Evolutionary conservation across 2,113 vertebrate species (phyloP).

Genomic region (Propithecus coquereli): DNA sequence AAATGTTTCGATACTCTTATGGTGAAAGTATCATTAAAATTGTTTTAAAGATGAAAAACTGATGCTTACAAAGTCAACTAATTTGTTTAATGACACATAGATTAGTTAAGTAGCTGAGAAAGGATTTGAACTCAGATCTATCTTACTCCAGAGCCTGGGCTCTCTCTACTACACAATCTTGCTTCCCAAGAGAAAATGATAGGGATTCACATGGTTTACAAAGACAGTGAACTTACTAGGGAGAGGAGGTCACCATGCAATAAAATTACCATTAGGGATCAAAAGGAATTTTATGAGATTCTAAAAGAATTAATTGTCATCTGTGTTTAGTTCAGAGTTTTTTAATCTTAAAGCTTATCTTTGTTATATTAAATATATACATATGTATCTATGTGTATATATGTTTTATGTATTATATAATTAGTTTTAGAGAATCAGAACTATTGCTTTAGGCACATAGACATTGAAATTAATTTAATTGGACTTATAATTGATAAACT

Average conservation of each 20-base stretch:
- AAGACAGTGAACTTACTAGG: not conserved
- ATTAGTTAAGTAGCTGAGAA: slow-evolving; percentile 28
- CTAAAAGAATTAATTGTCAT: not conserved
- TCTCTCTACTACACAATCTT: not conserved
- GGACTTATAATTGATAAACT: not conserved
- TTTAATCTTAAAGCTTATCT: not conserved
- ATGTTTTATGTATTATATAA: not conserved
- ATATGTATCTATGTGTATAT: not conserved
- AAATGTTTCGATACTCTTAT: not conserved
- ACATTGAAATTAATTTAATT: not conserved
- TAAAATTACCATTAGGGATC: not conserved
- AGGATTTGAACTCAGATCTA: not conserved
- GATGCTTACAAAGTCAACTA: not conserved
- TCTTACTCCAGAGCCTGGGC: not conserved
- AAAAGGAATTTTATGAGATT: not conserved
- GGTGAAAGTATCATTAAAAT: not conserved
- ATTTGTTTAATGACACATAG: not conserved
- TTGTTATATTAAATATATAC: not conserved
- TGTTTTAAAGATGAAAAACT: not conserved
- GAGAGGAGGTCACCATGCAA: not conserved
- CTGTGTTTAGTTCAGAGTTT: not conserved
- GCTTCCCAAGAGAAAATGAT: not conserved
- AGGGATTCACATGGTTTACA: not conserved
- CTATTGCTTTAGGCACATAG: not conserved
- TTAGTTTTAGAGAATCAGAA: not conserved